These are phyloP conservation scores for Nemotelus pantherinus DNA, from an alignment of 2,888 invertebrate species.

Conservation along the genomic window DNA sequence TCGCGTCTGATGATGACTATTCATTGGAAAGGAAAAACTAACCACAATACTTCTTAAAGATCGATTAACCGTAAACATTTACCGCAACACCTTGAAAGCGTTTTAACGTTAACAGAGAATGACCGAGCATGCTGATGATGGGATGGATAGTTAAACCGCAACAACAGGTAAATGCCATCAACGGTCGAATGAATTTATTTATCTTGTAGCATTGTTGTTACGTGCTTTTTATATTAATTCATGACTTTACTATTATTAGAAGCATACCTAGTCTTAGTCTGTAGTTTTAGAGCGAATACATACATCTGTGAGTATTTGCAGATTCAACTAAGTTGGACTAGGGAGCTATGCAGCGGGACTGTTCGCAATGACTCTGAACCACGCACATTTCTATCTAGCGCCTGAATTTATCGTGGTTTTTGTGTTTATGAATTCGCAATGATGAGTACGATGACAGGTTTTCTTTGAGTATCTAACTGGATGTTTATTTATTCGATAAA, in stretches of 20 bases:
- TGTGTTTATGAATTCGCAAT: too few species aligned
- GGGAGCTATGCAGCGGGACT: too few species aligned
- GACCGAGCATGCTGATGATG: neutral
- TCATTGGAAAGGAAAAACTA: neutral
- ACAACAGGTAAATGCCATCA: constrained; percentile 35
- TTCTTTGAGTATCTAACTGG: too few species aligned
- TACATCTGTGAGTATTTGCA: too few species aligned
- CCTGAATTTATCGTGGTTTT: too few species aligned
- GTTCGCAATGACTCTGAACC: too few species aligned
- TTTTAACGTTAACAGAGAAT: constrained; percentile 11
- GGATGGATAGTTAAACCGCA: neutral
- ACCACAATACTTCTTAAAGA: constrained; percentile 27
- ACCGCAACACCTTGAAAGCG: constrained; percentile 48
- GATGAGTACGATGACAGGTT: too few species aligned
- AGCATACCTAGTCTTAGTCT: neutral
- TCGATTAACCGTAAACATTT: constrained; percentile 49
- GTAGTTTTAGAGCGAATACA: too few species aligned
- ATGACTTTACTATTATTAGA: constrained; percentile 38
- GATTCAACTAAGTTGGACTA: too few species aligned
- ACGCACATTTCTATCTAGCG: too few species aligned
- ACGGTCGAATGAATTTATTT: constrained; percentile 36
- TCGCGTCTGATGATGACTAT: too few species aligned
- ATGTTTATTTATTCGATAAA: too few species aligned
- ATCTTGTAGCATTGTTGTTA: constrained; percentile 11
- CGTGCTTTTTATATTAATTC: constrained; percentile 41